Base-by-base conservation (phyloP, 1,140 invertebrate genomes). In the Varroa destructor region DNA sequence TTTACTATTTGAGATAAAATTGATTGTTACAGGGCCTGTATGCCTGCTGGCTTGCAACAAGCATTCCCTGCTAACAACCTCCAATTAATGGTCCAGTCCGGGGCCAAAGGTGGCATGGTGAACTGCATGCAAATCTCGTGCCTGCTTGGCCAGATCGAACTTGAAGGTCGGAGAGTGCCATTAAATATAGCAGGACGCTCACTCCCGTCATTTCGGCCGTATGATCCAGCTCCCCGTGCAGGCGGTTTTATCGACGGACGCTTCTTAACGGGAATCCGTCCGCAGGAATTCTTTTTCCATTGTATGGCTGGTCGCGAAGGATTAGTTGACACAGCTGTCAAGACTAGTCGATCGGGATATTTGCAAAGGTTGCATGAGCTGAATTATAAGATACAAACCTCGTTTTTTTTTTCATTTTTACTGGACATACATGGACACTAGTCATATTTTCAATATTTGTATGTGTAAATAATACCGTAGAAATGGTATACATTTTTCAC, bases 241-340 rank as follows among this genome's bases (percentile, higher is more conserved):
- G 95, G 97, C 56, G 97, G 97, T 14, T 99, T 96, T 78, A 91
- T 99, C 55, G 89, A 90, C 76, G 89, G 91, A 1, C 83, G 96
- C 43, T 99, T 99, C 77, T 88, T 98, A 84, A 98, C 94, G 0
- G 96, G 96, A 71, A 93, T 99, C 74, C 86, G 90, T 77, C 93
- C 94, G 0, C 93, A 96, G 81, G 95, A 99, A 78, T 97, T 96
- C 78, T 99, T 97, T 81, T 98, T 97, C 80, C 95, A 99, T 85
- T 99, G 95, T 79, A 99, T 99, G 95, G 97, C 97, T 71, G 97
- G 97, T 74, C 85, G 97, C 81, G 97, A 99, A 85, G 87, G 85
- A 80, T 77, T 87, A 43, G 82, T 87, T 74, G 87, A 88, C 79
- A 87, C 86, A 51, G 86, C 86, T 74, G 87, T 88, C 1, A 88